A percentile compares a stretch with the other conserved stretches of the same genome.
These are phyloP conservation scores for Calliopsis andreniformis DNA, from an alignment of 1,140 invertebrate genomes.

Conservation along the genomic window DNA sequence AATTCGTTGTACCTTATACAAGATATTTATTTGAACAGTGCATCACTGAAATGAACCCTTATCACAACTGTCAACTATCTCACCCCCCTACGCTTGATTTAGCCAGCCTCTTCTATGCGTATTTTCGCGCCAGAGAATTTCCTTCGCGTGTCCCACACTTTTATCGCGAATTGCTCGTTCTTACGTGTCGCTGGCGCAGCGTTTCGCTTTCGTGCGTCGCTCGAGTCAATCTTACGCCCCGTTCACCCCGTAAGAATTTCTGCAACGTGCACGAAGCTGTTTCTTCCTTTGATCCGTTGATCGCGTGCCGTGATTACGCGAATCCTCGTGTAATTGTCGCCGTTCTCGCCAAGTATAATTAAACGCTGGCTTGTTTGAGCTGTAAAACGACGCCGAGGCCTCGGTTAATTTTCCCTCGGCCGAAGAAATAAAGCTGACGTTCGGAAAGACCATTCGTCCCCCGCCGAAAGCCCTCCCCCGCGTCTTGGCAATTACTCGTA, in stretches of 20 bases:
- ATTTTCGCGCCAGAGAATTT: background rate
- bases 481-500: no score
- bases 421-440: no score
- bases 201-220: background rate
- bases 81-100: no score
- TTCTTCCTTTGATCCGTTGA: no score
- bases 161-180: background rate
- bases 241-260: background rate
- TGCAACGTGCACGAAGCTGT: background rate
- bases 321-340: background rate
- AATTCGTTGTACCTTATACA: no score
- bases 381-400: background rate
- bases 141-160: background rate
- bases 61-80: no score
- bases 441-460: no score
- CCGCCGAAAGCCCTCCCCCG: no score
- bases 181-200: background rate
- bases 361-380: background rate
- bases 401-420: no score
- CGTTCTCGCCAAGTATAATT: background rate
- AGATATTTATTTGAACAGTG: no score
- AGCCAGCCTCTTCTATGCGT: no score
- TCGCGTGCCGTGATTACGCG: background rate
- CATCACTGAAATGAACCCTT: no score
- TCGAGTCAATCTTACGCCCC: background rate